A percentile compares a stretch with the other conserved stretches of the same genome.
Evolutionary conservation across 2,113 vertebrate species (phyloP).

Genomic region (Bostrychus sinensis): DNA sequence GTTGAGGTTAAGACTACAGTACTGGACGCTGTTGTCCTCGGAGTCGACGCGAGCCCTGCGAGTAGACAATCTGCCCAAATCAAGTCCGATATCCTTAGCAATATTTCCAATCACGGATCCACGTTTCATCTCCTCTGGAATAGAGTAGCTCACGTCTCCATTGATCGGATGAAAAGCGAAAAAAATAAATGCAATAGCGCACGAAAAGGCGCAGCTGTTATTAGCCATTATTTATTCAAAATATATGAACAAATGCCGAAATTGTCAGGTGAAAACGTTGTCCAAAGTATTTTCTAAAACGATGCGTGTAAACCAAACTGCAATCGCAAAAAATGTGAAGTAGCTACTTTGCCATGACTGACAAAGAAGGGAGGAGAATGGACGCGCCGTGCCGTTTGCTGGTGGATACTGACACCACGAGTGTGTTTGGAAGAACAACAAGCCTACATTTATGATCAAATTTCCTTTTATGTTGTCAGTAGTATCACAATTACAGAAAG

Average conservation of each 20-base stretch:
- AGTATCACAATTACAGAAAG: too few species aligned
- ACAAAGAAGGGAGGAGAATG: conserved; percentile 8
- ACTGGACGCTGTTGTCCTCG: conserved; percentile 47
- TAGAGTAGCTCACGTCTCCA: conserved; percentile 72
- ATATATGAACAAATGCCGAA: not conserved
- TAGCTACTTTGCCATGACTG: not conserved
- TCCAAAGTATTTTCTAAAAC: not conserved
- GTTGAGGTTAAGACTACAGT: conserved; percentile 51
- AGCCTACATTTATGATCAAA: too few species aligned
- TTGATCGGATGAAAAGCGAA: conserved; percentile 17
- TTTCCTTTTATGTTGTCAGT: too few species aligned
- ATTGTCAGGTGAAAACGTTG: not conserved
- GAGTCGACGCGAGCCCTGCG: conserved; percentile 72
- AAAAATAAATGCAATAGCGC: conserved; percentile 24
- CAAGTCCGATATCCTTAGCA: conserved; percentile 78
- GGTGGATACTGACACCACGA: conserved; percentile 2
- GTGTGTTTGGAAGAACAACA: not conserved
- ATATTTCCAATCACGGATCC: conserved; percentile 80
- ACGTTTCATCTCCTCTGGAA: conserved; percentile 77
- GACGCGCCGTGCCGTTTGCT: too few species aligned
- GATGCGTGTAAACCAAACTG: not conserved
- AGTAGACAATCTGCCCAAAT: conserved; percentile 56
- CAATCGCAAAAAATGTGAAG: not conserved
- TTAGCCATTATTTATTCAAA: conserved; percentile 19
- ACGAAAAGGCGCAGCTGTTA: not conserved